Conservation (phyloP, 2,797 vertebrate species). For the Sebastes kiyomatsui region DNA sequence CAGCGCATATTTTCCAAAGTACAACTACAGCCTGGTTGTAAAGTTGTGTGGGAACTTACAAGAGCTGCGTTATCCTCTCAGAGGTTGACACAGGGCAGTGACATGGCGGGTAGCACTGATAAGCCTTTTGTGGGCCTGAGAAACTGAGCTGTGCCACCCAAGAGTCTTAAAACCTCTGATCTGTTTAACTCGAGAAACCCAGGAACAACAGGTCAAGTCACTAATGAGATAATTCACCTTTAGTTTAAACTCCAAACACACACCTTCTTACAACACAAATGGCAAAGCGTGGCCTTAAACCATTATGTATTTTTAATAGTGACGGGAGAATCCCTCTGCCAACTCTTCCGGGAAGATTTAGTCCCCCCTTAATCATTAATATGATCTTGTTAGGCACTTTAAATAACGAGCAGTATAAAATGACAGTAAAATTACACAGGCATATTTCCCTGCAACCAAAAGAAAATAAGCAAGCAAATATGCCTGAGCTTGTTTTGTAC, state of each 20-base stretch:
- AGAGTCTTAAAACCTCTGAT: slow-evolving; percentile 51
- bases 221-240: slow-evolving; percentile 59
- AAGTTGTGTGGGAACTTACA: slow-evolving; percentile 8
- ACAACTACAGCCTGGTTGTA: background rate
- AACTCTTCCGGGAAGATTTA: slow-evolving; percentile 45
- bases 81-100: slow-evolving; percentile 34
- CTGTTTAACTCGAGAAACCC: slow-evolving; percentile 53
- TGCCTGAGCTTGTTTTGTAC: slow-evolving; percentile 26
- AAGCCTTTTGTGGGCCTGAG: slow-evolving; percentile 18
- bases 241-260: slow-evolving; percentile 23
- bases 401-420: slow-evolving; percentile 29
- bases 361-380: slow-evolving; percentile 60
- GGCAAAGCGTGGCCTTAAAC: slow-evolving; percentile 19
- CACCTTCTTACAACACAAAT: slow-evolving; percentile 29
- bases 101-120: slow-evolving; percentile 36
- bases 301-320: slow-evolving; percentile 62
- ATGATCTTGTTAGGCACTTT: slow-evolving; percentile 45
- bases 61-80: slow-evolving; percentile 11
- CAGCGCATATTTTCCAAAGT: background rate
- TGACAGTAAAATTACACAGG: slow-evolving; percentile 8
- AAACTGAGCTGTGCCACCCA: slow-evolving; percentile 42
- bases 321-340: slow-evolving; percentile 18
- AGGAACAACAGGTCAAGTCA: slow-evolving; percentile 44
- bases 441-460: slow-evolving; percentile 11
- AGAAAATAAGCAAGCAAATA: slow-evolving; percentile 13